Evolutionary conservation across 2,113 vertebrate species (phyloP), one percentile per base, ranked within the genome.

Genomic region (Leptobrachium ailaonicum): DNA sequence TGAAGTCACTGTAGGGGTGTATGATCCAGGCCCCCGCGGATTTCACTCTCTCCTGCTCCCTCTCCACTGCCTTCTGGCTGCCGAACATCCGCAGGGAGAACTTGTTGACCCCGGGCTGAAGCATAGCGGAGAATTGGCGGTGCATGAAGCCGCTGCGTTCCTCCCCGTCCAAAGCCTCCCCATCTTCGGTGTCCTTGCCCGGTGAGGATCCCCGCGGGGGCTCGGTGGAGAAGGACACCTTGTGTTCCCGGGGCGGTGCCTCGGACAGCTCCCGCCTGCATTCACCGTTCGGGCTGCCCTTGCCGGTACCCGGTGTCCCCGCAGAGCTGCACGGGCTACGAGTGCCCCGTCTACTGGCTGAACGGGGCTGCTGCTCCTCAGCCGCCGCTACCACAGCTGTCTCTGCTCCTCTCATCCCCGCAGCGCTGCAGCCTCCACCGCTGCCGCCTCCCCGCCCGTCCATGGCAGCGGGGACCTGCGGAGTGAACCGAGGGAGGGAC

Each of bases 31-130:
- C 96, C 66, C 97, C 97, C 66, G 97, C 97, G 13, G 96, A 98
- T 87, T 98, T 97, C 73, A 98, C 97, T 41, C 97, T 90, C 88
- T 97, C 96, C 81, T 98, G 97, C 71, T 98, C 97, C 32, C 95
- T 88, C 83, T 98, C 97, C 87, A 98, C 97, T 14, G 97, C 97
- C 89, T 98, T 98, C 88, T 99, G 97, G 84, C 96, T 98, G 75
- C 97, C 97, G 86, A 99, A 99, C 97, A 99, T 98, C 87, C 97
- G 97, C 94, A 99, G 92, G 83, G 97, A 98, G 93, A 98, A 98
- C 88, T 98, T 98, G 91, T 98, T 98, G 82, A 98, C 96, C 83
- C 97, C 97, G 1, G 97, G 97, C 90, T 98, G 96, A 41, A 99
- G 94, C 94, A 99, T 95, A 77, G 96, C 91, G 77, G 96, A 95